Percentiles rank a stretch among this genome's conserved stretches.
Evolutionary conservation across 2,888 invertebrate species (phyloP).

Genomic region (Tromatobia lineatoria): DNA sequence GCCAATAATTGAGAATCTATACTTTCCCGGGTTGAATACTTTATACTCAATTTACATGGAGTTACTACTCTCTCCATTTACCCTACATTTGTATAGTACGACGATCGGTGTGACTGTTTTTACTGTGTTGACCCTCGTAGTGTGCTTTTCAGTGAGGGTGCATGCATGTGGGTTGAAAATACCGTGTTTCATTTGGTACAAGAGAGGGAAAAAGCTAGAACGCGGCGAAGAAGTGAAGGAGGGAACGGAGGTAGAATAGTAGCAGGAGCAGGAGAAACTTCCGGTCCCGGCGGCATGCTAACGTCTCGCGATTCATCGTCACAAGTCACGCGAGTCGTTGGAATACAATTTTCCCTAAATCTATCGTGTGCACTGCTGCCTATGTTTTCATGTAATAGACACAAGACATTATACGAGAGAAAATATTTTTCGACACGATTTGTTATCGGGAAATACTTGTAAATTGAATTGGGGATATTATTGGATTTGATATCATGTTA

Average conservation of each 20-base stretch:
- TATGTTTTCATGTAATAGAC: background rate
- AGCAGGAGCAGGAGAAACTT: conserved; percentile 48
- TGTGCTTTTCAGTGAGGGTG: conserved; percentile 4
- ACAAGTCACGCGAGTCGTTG: conserved; percentile 56
- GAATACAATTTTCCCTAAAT: conserved; percentile 50
- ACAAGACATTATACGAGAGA: background rate
- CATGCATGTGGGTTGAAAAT: conserved; percentile 19
- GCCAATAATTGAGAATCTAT: background rate
- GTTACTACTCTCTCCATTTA: conserved; percentile 17
- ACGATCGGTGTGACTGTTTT: conserved; percentile 1
- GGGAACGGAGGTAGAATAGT: conserved; percentile 20
- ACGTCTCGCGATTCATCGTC: conserved; percentile 60
- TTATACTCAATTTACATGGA: background rate
- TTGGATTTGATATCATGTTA: background rate
- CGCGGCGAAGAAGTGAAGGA: background rate
- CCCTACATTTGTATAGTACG: conserved; percentile 15
- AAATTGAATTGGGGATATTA: background rate
- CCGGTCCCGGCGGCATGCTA: conserved; percentile 50
- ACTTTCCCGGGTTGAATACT: background rate
- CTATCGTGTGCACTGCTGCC: conserved; percentile 13
- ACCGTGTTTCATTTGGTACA: conserved; percentile 10
- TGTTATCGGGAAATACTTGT: background rate
- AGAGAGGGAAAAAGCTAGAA: background rate
- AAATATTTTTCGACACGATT: background rate
- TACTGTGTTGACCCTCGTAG: background rate